Base-by-base conservation (phyloP, 2,888 invertebrate species). In the Ferrisia virgata region DNA sequence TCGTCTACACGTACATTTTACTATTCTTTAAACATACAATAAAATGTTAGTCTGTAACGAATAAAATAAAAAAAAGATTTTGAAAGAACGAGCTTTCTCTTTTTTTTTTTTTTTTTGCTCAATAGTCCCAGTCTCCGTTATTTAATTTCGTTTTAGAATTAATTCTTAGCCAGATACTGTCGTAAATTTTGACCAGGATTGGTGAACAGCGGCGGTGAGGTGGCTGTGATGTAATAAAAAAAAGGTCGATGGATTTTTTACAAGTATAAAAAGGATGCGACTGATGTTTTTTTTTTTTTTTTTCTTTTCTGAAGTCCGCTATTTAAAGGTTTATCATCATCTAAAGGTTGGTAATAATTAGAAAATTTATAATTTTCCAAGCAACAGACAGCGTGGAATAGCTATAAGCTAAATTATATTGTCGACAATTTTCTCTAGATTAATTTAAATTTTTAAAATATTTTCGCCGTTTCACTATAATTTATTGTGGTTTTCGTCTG, bases 371-470 rank as follows among this genome's bases (percentile, higher is more conserved):
- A 64, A 64, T 64, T 64, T 28, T 28, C 58, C 58, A 28, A n/a
- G n/a, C n/a, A n/a, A n/a, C n/a, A n/a, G n/a, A n/a, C n/a, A n/a
- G n/a, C n/a, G n/a, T n/a, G n/a, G 39, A 39, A 28, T 28, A 0
- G 25, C 1, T 8, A 13, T 33, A 72, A 36, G n/a, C n/a, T 72
- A 72, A 72, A 72, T 72, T 72, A 72, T 33, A 72, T 33, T n/a
- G 15, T 28, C n/a, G 15, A 15, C 33, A 36, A 72, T 72, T 72
- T 72, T 72, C 72, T 72, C 72, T 33, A 6, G 25, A 72, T 72
- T 72, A 72, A 72, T 72, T 72, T 72, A 36, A 72, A 72, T 72
- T 72, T 72, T 33, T 15, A 6, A 72, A 72, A 72, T 72, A 72
- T 72, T 72, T 72, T 72, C 72, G 72, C 72, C 72, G 72, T 33